Percentiles rank a stretch among this genome's conserved stretches.
These are phyloP conservation scores for Callyntrura guangdongensis DNA, from an alignment of 2,888 invertebrate genomes.

Conservation along the genomic window DNA sequence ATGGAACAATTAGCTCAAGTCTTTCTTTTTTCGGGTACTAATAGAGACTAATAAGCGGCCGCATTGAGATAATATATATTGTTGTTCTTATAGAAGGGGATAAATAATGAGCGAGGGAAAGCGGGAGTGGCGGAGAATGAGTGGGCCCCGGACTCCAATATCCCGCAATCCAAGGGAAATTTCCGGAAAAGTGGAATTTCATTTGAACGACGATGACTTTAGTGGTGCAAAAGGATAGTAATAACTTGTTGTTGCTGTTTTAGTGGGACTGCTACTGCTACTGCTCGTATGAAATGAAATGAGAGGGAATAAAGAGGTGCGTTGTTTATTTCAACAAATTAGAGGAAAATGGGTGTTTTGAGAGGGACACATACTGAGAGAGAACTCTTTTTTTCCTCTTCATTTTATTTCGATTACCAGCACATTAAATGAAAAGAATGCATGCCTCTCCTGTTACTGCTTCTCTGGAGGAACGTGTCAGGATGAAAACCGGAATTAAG, in stretches of 20 bases:
- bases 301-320: conserved; percentile 38
- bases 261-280: not conserved
- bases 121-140: not conserved
- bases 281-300: conserved; percentile 13
- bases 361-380: conserved; percentile 25
- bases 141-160: conserved; percentile 51
- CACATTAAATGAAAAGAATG: conserved; percentile 30
- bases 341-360: conserved; percentile 66
- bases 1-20: conserved; percentile 71
- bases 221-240: not conserved
- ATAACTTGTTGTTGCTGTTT: not conserved
- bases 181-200: not conserved
- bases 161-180: not conserved
- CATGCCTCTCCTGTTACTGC: not conserved
- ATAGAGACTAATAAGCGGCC: conserved; percentile 70
- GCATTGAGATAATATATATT: conserved; percentile 23
- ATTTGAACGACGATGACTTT: not conserved
- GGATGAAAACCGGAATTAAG: no score
- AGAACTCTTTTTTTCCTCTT: conserved; percentile 58
- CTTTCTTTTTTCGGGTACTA: conserved; percentile 42
- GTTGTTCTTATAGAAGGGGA: conserved; percentile 3
- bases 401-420: conserved; percentile 68
- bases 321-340: conserved; percentile 70
- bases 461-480: not conserved
- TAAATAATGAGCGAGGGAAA: not conserved